Evolutionary conservation across 1,140 invertebrate genomes (phyloP).

Genomic region (Drosophila lowei): DNA sequence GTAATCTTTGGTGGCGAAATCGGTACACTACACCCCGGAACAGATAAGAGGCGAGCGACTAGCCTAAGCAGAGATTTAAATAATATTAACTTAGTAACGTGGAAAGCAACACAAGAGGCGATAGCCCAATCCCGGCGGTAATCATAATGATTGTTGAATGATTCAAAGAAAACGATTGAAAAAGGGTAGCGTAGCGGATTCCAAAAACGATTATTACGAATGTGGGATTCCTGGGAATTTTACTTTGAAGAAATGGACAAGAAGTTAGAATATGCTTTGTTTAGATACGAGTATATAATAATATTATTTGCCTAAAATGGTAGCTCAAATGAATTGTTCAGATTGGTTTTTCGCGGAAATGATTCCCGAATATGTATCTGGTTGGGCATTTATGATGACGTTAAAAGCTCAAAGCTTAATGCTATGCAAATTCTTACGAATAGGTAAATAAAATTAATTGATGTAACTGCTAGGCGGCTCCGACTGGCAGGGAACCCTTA

Average conservation of each 20-base stretch:
- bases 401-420: slow-evolving; percentile 24
- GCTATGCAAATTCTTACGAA: slow-evolving; percentile 15
- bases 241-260: no score
- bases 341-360: slow-evolving; percentile 33
- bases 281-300: no score
- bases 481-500: no score
- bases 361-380: slow-evolving; percentile 4
- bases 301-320: not conserved
- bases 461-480: not conserved
- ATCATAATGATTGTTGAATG: not conserved
- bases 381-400: slow-evolving; percentile 40
- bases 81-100: slow-evolving; percentile 14
- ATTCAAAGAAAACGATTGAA: slow-evolving; percentile 5
- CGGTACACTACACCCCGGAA: not conserved
- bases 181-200: not conserved
- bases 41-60: slow-evolving; percentile 15
- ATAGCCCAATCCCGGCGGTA: slow-evolving; percentile 16
- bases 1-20: slow-evolving; percentile 14
- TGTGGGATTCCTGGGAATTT: no score
- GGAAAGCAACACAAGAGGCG: not conserved
- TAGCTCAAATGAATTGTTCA: not conserved
- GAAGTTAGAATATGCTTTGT: no score
- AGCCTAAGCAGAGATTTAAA: slow-evolving; percentile 15
- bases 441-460: slow-evolving; percentile 31
- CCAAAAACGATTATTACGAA: no score